phyloP scores from a whole-genome alignment of 1,140 invertebrate species.

The Macrocentrus cingulum region DNA sequence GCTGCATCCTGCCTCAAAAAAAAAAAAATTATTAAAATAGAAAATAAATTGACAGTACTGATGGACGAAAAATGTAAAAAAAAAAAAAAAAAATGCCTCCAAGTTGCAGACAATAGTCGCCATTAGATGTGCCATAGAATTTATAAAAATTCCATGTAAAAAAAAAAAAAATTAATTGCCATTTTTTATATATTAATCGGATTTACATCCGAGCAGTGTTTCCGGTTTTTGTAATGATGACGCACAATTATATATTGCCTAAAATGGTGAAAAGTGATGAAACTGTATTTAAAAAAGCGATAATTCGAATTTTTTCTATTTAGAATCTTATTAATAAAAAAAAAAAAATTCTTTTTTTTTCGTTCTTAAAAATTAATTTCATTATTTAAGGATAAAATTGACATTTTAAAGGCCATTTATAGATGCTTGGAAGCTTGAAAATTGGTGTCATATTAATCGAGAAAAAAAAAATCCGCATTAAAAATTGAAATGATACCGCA shows the following conservation, averaged over 20 bases:
- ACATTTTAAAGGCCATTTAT: slow-evolving; percentile 17
- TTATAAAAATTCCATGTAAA: slow-evolving; percentile 7
- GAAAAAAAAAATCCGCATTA: slow-evolving; percentile 7
- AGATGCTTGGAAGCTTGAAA: slow-evolving; percentile 21
- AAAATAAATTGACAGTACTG: neutral
- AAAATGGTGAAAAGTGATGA: too few species aligned
- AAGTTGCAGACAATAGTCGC: slow-evolving; percentile 16
- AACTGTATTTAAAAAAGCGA: too few species aligned
- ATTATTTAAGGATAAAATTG: too few species aligned
- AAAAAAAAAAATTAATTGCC: slow-evolving; percentile 4
- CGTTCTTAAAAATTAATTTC: neutral
- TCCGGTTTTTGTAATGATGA: too few species aligned
- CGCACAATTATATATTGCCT: too few species aligned
- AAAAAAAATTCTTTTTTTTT: neutral
- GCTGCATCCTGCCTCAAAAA: neutral
- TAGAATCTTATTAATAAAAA: neutral
- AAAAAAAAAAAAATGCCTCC: slow-evolving; percentile 6
- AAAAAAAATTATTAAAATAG: slow-evolving; percentile 7
- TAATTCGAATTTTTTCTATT: neutral
- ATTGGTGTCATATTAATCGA: slow-evolving; percentile 27
- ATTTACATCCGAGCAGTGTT: neutral
- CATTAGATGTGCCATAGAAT: slow-evolving; percentile 22
- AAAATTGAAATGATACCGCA: slow-evolving; percentile 6
- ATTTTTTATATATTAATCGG: neutral
- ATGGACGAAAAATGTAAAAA: neutral